These are phyloP conservation scores for Xiphophorus maculatus DNA, from an alignment of 2,113 vertebrate genomes.

Conservation along the genomic window DNA sequence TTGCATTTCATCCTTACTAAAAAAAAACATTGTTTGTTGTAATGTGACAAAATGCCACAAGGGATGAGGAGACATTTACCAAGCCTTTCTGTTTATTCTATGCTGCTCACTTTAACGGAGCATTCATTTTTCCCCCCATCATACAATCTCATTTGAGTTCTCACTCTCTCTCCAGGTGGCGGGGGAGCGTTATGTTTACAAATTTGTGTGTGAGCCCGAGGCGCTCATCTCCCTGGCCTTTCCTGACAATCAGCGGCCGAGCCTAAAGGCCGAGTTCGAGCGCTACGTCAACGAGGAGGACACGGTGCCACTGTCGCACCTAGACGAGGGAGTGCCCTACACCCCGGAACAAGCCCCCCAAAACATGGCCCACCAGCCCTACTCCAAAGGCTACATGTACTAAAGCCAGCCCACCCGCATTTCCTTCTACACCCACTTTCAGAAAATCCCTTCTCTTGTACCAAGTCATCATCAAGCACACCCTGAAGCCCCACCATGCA, in stretches of 20 bases:
- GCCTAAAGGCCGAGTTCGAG: conserved; percentile 88
- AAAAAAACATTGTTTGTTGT: no score
- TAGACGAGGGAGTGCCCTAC: conserved; percentile 86
- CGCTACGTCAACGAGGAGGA: conserved; percentile 93
- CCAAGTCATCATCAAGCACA: conserved; percentile 61
- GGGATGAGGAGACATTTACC: no score
- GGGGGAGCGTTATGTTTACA: conserved; percentile 98
- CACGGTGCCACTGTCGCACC: conserved; percentile 93
- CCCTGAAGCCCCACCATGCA: conserved; percentile 37
- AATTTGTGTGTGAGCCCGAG: conserved; percentile 96
- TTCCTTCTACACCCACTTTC: conserved; percentile 27
- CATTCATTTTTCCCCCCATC: no score
- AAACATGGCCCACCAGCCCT: conserved; percentile 85
- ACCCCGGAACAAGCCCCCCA: conserved; percentile 81
- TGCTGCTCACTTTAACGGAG: background rate
- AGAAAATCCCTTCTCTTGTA: conserved; percentile 57
- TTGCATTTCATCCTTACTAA: no score
- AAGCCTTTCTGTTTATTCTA: no score
- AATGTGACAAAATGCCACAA: no score
- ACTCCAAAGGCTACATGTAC: conserved; percentile 91
- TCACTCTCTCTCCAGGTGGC: conserved; percentile 84
- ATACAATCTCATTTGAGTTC: no score
- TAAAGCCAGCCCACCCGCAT: conserved; percentile 71
- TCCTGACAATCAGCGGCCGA: conserved; percentile 91
- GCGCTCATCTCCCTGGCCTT: conserved; percentile 95